phyloP scores from a whole-genome alignment of 2,113 vertebrate species.

The Cynoglossus semilaevis region DNA sequence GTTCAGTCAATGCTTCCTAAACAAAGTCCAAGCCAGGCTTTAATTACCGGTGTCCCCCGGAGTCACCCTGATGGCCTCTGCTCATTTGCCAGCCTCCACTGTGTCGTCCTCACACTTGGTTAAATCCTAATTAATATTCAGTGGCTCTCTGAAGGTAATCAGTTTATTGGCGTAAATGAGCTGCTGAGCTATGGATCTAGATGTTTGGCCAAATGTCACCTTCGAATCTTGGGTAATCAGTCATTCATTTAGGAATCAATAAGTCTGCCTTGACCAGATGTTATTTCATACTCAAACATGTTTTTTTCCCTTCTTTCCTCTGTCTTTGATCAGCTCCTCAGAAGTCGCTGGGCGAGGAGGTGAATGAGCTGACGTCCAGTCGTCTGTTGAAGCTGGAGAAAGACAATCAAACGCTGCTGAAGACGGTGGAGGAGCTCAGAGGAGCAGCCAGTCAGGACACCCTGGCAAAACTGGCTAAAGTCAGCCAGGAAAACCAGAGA shows the following conservation, averaged over 20 bases:
- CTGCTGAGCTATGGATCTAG: no score
- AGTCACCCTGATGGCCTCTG: background rate
- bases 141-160: conserved; percentile 60
- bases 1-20: no score
- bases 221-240: conserved; percentile 19
- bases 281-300: background rate
- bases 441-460: conserved; percentile 74
- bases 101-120: conserved; percentile 59
- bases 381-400: conserved; percentile 93
- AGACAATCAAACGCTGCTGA: conserved; percentile 94
- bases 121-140: conserved; percentile 68
- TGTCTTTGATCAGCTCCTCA: conserved; percentile 78
- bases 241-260: no score
- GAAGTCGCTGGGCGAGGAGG: conserved; percentile 94
- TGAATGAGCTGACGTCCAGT: conserved; percentile 94
- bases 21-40: background rate
- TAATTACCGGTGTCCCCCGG: conserved; percentile 22
- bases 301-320: background rate
- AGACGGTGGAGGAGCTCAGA: conserved; percentile 89
- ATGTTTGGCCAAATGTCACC: conserved; percentile 48
- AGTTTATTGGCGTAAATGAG: conserved; percentile 46
- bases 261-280: no score
- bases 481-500: conserved; percentile 89
- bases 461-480: conserved; percentile 80
- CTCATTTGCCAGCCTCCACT: conserved; percentile 32